These are phyloP conservation scores for Thunnus thynnus DNA, from an alignment of 2,113 vertebrate species.

Conservation along the genomic window DNA sequence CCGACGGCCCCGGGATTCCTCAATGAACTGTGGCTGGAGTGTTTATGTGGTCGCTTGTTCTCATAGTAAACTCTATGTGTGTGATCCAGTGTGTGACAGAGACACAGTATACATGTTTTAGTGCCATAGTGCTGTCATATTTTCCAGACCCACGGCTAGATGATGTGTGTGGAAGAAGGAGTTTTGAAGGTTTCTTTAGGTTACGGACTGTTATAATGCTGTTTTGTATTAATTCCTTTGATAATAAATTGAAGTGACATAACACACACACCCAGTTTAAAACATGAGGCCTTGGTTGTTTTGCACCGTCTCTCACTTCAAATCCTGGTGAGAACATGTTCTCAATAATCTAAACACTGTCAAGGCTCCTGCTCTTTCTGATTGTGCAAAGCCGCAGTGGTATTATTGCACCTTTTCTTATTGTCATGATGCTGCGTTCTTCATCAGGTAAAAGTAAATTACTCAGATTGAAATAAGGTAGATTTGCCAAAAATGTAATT, in stretches of 20 bases:
- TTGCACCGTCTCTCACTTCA: background rate
- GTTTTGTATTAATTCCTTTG: slow-evolving; percentile 25
- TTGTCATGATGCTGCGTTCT: too few relatives aligned
- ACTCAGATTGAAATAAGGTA: too few relatives aligned
- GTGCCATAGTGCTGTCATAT: slow-evolving; percentile 38
- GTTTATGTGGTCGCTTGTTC: slow-evolving; percentile 57
- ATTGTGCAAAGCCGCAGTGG: background rate
- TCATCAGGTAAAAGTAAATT: too few relatives aligned
- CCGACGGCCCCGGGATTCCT: slow-evolving; percentile 33
- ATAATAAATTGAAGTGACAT: background rate
- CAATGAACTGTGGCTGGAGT: slow-evolving; percentile 47
- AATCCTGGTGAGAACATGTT: slow-evolving; percentile 2
- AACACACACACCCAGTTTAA: background rate
- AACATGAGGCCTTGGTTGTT: background rate
- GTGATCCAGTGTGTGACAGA: slow-evolving; percentile 18
- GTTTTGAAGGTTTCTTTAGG: slow-evolving; percentile 40
- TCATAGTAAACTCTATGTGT: slow-evolving; percentile 59
- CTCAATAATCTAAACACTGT: background rate
- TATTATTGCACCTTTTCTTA: too few relatives aligned
- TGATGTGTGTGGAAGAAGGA: background rate
- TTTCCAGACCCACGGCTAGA: slow-evolving; percentile 44
- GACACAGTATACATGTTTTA: slow-evolving; percentile 23
- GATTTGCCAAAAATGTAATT: too few relatives aligned
- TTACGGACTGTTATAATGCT: slow-evolving; percentile 29
- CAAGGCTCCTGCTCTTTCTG: background rate